These are phyloP conservation scores for Pseudomyrmex flavicornis DNA, from an alignment of 1,140 invertebrate genomes.

Conservation along the genomic window DNA sequence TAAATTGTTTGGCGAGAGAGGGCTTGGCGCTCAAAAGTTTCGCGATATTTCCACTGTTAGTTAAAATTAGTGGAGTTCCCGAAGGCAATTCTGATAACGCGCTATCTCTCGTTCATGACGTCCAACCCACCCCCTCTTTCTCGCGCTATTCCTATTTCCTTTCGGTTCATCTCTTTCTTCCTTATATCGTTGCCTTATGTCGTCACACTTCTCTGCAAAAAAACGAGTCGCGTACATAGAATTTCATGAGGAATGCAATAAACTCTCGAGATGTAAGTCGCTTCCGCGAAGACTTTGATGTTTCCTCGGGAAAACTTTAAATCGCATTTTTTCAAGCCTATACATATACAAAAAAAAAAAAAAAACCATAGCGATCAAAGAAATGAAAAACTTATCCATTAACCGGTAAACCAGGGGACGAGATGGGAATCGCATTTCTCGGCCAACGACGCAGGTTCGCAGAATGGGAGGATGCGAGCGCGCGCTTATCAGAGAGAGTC, in stretches of 20 bases:
- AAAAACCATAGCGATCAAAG: background rate
- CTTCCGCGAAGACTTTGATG: background rate
- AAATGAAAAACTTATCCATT: constrained; percentile 6
- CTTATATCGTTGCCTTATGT: background rate
- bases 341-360: background rate
- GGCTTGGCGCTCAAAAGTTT: constrained; percentile 69
- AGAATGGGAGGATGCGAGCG: constrained; percentile 3
- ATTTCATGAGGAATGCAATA: constrained; percentile 26
- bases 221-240: background rate
- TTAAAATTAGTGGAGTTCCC: constrained; percentile 72
- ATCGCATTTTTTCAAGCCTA: background rate
- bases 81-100: constrained; percentile 68
- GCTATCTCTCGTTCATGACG: constrained; percentile 63
- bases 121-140: constrained; percentile 10
- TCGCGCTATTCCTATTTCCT: background rate
- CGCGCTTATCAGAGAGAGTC: constrained; percentile 17
- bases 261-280: background rate
- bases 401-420: background rate
- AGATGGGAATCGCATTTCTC: background rate
- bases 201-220: background rate
- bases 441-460: constrained; percentile 9
- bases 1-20: constrained; percentile 70
- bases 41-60: constrained; percentile 72
- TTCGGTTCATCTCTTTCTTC: background rate
- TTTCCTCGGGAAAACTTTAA: background rate